A percentile compares a stretch with the other conserved stretches of the same genome.
Conservation (phyloP, 2,888 invertebrate genomes). For the Cryptocheilus praepositus region DNA sequence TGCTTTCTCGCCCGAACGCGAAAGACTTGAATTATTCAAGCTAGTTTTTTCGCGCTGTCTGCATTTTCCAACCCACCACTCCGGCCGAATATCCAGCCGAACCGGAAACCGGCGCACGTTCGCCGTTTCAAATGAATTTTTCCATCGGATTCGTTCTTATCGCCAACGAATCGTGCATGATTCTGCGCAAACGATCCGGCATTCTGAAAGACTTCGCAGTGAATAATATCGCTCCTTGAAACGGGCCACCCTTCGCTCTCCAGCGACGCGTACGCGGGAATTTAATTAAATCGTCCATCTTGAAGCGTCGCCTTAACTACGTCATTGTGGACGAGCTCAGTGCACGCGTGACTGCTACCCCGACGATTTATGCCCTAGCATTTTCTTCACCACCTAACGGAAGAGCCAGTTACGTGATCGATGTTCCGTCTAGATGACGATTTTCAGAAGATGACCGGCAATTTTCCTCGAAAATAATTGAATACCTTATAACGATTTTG, state of each 20-base stretch:
- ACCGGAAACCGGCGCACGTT: too few relatives aligned
- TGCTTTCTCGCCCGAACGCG: conserved; percentile 16
- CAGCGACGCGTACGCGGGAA: background rate
- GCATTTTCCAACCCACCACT: conserved; percentile 28
- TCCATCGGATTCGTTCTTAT: conserved; percentile 17
- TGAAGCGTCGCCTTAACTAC: conserved; percentile 1
- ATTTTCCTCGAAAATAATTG: too few relatives aligned
- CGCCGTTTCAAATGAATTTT: conserved; percentile 17
- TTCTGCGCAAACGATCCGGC: background rate
- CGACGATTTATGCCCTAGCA: conserved; percentile 4
- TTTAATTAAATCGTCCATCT: conserved; percentile 8
- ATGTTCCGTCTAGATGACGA: too few relatives aligned
- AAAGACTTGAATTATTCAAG: conserved; percentile 38
- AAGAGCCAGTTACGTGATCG: too few relatives aligned
- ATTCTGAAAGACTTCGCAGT: too few relatives aligned
- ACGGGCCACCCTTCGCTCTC: background rate
- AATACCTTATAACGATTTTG: too few relatives aligned
- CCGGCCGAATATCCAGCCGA: conserved; percentile 8
- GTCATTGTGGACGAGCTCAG: background rate
- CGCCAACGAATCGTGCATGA: conserved; percentile 10
- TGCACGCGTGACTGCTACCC: conserved; percentile 1
- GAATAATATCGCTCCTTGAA: too few relatives aligned
- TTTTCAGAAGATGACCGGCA: too few relatives aligned
- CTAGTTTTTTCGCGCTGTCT: conserved; percentile 33
- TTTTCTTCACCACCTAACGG: conserved; percentile 1